Percentiles rank a stretch among this genome's conserved stretches.
phyloP scores from a whole-genome alignment of 2,888 invertebrate species.

The Panorpa germanica region DNA sequence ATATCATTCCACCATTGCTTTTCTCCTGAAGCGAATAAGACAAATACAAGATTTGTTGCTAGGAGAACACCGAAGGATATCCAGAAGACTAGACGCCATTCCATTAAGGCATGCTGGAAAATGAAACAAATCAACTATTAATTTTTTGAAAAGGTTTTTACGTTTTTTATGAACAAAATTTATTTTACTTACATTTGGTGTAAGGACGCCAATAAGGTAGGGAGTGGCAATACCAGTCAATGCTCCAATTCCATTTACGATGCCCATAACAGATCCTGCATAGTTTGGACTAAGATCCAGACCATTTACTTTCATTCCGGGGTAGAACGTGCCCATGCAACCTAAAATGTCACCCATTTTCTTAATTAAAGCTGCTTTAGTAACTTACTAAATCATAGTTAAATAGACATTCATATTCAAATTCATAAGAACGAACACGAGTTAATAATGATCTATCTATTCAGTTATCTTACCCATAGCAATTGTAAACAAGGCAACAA shows the following conservation, averaged over 20 bases:
- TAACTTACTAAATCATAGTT: too few species aligned
- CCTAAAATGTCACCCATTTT: too few species aligned
- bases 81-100: conserved; percentile 71
- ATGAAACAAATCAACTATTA: too few species aligned
- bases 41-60: conserved; percentile 45
- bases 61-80: conserved; percentile 49
- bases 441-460: too few species aligned
- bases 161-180: too few species aligned
- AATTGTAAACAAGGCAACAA: conserved; percentile 40
- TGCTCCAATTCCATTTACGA: conserved; percentile 51
- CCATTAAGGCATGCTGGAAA: conserved; percentile 35
- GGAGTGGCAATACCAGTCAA: conserved; percentile 52
- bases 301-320: conserved; percentile 50
- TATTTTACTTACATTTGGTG: conserved; percentile 42
- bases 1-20: conserved; percentile 60
- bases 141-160: too few species aligned
- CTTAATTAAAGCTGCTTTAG: too few species aligned
- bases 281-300: conserved; percentile 46
- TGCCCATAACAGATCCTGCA: conserved; percentile 47
- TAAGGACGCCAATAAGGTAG: conserved; percentile 42
- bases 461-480: conserved; percentile 48
- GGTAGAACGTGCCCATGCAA: conserved; percentile 54
- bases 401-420: too few species aligned
- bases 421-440: too few species aligned
- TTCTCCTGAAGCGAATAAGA: conserved; percentile 53